Evolutionary conservation across 2,797 vertebrate species (phyloP).

Genomic region (Sebastes steindachneri): DNA sequence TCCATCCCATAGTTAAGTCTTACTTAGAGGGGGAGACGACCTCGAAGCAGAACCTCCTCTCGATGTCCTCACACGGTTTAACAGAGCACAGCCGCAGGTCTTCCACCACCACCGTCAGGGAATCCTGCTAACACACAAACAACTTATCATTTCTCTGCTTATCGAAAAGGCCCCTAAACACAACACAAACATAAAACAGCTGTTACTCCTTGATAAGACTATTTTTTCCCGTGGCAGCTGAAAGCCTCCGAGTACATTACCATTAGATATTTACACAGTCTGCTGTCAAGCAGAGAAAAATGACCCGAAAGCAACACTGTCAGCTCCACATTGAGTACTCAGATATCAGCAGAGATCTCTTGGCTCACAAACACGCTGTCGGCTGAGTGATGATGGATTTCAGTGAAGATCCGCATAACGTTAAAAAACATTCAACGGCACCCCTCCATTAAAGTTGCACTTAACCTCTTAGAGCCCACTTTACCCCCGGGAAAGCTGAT

Average conservation of each 20-base stretch:
- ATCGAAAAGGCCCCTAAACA: not conserved
- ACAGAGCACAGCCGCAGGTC: conserved; percentile 95
- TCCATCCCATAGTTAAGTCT: conserved; percentile 45
- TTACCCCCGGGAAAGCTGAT: conserved; percentile 2
- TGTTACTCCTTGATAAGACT: conserved; percentile 1
- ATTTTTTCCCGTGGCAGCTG: not conserved
- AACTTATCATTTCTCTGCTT: not conserved
- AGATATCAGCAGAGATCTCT: not conserved
- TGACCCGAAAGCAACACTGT: not conserved
- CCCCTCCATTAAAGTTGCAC: conserved; percentile 31
- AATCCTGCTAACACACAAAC: conserved; percentile 84
- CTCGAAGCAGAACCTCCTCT: conserved; percentile 98
- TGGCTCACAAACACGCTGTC: not conserved
- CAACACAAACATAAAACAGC: not conserved
- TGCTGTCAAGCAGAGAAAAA: conserved; percentile 15
- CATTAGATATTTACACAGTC: conserved; percentile 14
- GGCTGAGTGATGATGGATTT: conserved; percentile 15
- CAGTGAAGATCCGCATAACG: not conserved
- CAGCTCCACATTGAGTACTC: not conserved
- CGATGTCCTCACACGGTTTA: conserved; percentile 96
- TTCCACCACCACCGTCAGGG: conserved; percentile 95
- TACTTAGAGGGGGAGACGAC: conserved; percentile 97
- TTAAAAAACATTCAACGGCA: not conserved
- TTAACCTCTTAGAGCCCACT: conserved; percentile 46
- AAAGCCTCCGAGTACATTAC: not conserved